Conservation (phyloP, 1,140 invertebrate species). For the Macrobrachium rosenbergii region DNA sequence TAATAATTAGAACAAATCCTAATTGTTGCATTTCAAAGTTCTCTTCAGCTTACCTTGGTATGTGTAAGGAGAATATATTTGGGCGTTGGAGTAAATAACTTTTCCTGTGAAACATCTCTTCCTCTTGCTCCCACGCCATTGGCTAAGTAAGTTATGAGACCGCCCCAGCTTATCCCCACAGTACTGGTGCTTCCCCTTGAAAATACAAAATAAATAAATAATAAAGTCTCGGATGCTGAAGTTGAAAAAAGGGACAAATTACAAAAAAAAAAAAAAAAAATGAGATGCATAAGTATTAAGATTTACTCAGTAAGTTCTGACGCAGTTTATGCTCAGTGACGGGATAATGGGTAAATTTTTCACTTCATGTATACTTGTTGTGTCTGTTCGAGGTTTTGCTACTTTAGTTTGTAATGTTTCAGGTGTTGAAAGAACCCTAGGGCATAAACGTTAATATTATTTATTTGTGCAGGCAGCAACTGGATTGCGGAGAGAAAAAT, state of each 20-base stretch:
- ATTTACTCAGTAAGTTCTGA: no score
- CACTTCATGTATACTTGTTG: no score
- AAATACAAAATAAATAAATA: neutral
- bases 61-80: conserved; percentile 32
- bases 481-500: no score
- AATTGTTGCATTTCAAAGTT: no score
- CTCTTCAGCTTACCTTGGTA: conserved; percentile 32
- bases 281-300: no score
- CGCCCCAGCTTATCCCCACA: conserved; percentile 35
- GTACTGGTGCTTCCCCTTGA: conserved; percentile 17
- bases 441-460: no score
- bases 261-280: neutral
- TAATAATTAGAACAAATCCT: neutral
- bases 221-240: neutral
- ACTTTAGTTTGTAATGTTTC: no score
- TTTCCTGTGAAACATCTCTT: neutral
- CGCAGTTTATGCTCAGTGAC: no score
- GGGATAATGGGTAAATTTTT: no score
- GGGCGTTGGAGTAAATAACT: conserved; percentile 22
- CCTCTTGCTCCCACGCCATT: neutral
- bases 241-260: neutral
- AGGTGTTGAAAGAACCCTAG: no score
- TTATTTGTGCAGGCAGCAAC: no score
- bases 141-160: conserved; percentile 38
- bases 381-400: no score